These are phyloP conservation scores for Conus ventricosus DNA, from an alignment of 1,140 invertebrate species.

Conservation along the genomic window DNA sequence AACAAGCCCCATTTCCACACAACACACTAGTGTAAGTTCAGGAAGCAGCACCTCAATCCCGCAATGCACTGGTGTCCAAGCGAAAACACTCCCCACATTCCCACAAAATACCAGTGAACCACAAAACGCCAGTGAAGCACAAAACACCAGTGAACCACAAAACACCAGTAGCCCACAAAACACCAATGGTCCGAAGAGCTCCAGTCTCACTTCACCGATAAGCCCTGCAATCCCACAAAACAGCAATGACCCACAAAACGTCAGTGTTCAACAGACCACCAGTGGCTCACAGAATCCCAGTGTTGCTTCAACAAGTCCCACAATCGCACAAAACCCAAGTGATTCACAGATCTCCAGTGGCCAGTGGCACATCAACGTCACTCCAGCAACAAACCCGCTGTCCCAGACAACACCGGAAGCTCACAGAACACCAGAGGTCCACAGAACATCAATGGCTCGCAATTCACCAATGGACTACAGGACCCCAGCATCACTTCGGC, in stretches of 20 bases:
- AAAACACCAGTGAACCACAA: too few relatives aligned
- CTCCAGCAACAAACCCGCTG: not conserved
- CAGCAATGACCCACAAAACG: too few relatives aligned
- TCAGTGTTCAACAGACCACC: too few relatives aligned
- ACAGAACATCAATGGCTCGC: not conserved
- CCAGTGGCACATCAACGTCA: not conserved
- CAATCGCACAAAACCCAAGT: not conserved
- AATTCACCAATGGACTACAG: not conserved
- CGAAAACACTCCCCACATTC: not conserved
- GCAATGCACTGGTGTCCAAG: not conserved
- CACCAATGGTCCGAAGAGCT: too few relatives aligned
- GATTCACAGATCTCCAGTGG: too few relatives aligned
- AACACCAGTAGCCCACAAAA: too few relatives aligned
- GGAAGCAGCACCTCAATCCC: not conserved
- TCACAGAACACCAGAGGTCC: not conserved
- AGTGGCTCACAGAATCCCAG: too few relatives aligned
- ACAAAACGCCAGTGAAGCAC: not conserved
- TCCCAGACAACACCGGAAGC: not conserved
- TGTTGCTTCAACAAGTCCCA: not conserved
- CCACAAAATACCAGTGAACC: not conserved
- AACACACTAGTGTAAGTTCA: not conserved
- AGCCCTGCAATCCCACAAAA: too few relatives aligned
- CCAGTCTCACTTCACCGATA: too few relatives aligned
- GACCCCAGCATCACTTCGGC: not conserved
- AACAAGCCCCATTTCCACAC: not conserved